Evolutionary conservation across 2,113 vertebrate genomes (phyloP).

Genomic region (Rattus rattus): DNA sequence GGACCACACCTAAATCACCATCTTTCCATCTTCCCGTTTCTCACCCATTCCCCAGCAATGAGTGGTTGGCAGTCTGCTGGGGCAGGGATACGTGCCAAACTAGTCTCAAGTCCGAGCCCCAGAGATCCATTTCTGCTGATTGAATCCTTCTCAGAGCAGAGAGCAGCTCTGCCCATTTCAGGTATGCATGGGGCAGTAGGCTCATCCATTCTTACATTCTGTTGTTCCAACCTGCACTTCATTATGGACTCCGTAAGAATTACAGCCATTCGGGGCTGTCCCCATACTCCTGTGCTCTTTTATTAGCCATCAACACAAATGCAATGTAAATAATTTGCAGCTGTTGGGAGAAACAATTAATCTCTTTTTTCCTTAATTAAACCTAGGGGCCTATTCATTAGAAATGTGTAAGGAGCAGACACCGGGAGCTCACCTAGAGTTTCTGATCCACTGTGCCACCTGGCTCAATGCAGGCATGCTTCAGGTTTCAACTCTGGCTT

Average conservation of each 20-base stretch:
- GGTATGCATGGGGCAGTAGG: neutral
- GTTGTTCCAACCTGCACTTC: neutral
- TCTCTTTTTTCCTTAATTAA: conserved; percentile 72
- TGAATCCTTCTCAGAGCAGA: neutral
- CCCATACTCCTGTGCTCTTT: conserved; percentile 53
- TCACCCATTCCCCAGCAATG: neutral
- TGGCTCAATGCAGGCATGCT: neutral
- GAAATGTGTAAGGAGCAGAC: conserved; percentile 28
- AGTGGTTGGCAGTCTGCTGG: neutral
- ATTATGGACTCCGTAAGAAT: conserved; percentile 59
- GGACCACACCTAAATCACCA: too few species aligned
- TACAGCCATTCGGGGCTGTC: conserved; percentile 11
- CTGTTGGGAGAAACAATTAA: conserved; percentile 69
- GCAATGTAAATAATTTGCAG: conserved; percentile 77
- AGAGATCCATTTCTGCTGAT: neutral
- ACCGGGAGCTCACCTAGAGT: neutral
- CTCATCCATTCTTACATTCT: conserved; percentile 4
- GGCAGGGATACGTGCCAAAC: neutral
- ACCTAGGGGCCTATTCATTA: conserved; percentile 68
- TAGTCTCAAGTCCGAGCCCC: neutral
- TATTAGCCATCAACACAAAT: conserved; percentile 66
- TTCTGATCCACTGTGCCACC: conserved; percentile 17
- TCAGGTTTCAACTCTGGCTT: neutral
- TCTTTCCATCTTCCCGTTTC: neutral
- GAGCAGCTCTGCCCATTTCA: neutral